These are phyloP conservation scores for Dynastes hyllus DNA, from an alignment of 2,888 invertebrate genomes.

Conservation along the genomic window DNA sequence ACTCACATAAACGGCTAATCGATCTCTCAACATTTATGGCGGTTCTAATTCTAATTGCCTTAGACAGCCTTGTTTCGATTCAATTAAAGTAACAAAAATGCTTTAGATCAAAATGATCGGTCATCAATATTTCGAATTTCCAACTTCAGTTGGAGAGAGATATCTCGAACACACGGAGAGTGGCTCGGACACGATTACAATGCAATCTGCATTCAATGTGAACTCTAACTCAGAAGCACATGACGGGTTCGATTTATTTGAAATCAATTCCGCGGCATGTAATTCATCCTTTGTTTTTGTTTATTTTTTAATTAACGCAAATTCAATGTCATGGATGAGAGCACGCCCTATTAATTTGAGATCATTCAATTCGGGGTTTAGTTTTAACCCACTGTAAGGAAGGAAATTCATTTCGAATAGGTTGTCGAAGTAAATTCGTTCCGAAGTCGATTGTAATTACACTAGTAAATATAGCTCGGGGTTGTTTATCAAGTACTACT, in stretches of 20 bases:
- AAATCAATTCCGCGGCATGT: conserved; percentile 13
- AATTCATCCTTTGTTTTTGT: conserved; percentile 31
- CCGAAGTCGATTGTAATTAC: too few species aligned
- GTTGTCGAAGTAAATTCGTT: too few species aligned
- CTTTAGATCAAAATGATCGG: neutral
- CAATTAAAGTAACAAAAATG: conserved; percentile 33
- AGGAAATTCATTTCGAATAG: too few species aligned
- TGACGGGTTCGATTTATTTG: conserved; percentile 35
- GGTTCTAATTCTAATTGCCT: conserved; percentile 23
- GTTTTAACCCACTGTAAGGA: too few species aligned
- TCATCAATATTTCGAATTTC: conserved; percentile 25
- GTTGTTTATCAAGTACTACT: too few species aligned
- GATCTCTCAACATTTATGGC: conserved; percentile 3
- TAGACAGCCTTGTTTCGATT: neutral
- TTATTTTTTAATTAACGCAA: conserved; percentile 36
- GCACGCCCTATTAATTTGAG: neutral
- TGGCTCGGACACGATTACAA: conserved; percentile 54
- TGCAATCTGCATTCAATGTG: conserved; percentile 49
- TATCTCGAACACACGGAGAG: conserved; percentile 57
- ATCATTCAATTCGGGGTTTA: too few species aligned
- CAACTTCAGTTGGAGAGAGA: conserved; percentile 52
- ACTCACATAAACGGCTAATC: conserved; percentile 31
- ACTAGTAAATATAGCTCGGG: too few species aligned
- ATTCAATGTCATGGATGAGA: neutral
- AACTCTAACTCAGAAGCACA: conserved; percentile 25